Evolutionary conservation across 2,888 invertebrate genomes (phyloP).

Genomic region (Drosophila anomalata): DNA sequence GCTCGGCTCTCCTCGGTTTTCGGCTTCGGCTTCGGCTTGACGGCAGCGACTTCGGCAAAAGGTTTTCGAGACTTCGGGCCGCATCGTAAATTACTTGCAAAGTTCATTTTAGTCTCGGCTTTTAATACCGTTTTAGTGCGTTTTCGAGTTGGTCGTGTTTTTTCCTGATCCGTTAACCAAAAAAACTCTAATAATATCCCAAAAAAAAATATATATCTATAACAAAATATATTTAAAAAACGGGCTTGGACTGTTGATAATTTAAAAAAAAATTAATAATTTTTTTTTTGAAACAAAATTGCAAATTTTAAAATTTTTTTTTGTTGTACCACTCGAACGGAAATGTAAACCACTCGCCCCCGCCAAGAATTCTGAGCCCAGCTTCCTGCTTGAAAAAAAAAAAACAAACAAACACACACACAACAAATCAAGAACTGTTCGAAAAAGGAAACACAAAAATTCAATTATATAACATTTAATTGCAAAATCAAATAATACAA

Average conservation of each 20-base stretch:
- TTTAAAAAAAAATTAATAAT: background rate
- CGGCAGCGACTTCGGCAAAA: slow-evolving; percentile 17
- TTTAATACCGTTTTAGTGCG: slow-evolving; percentile 83
- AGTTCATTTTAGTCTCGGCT: slow-evolving; percentile 81
- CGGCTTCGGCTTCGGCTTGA: slow-evolving; percentile 13
- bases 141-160: slow-evolving; percentile 83
- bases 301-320: slow-evolving; percentile 18
- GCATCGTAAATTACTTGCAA: slow-evolving; percentile 79
- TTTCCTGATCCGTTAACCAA: slow-evolving; percentile 37
- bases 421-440: slow-evolving; percentile 32
- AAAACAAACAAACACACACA: background rate
- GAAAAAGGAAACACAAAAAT: slow-evolving; percentile 15
- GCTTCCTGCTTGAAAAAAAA: slow-evolving; percentile 48
- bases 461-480: slow-evolving; percentile 38
- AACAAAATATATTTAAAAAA: slow-evolving; percentile 22
- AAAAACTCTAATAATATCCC: slow-evolving; percentile 48
- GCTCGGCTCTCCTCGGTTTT: slow-evolving; percentile 18
- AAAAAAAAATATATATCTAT: slow-evolving; percentile 14
- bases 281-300: slow-evolving; percentile 29
- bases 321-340: slow-evolving; percentile 62
- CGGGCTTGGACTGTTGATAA: slow-evolving; percentile 4
- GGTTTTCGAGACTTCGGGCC: slow-evolving; percentile 47
- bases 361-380: slow-evolving; percentile 55
- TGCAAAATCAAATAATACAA: slow-evolving; percentile 27
- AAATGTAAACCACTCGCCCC: slow-evolving; percentile 83